Conservation (phyloP, 2,113 vertebrate genomes). For the Ciconia stormi region DNA sequence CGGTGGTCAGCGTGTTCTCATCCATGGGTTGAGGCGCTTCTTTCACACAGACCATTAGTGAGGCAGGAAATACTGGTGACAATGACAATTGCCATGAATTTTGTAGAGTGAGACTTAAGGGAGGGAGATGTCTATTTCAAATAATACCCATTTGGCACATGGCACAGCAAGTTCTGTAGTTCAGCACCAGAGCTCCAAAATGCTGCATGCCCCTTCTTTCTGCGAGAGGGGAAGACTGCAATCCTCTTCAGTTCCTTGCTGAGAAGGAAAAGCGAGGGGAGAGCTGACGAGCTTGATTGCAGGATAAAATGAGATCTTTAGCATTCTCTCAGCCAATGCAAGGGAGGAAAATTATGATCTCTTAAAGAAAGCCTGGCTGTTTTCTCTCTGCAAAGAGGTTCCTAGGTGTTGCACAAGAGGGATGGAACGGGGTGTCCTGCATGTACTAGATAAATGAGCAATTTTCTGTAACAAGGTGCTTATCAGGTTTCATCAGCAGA, state of each 20-base stretch:
- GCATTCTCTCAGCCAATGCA: background rate
- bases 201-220: background rate
- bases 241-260: background rate
- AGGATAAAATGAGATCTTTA: background rate
- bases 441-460: background rate
- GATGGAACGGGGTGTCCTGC: background rate
- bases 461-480: constrained; percentile 3
- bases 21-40: background rate
- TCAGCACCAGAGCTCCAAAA: background rate
- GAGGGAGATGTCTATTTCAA: background rate
- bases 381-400: background rate
- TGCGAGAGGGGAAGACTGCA: background rate
- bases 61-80: background rate
- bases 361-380: background rate
- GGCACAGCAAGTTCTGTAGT: background rate
- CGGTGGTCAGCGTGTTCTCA: background rate
- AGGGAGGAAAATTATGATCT: background rate
- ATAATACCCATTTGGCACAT: background rate
- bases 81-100: background rate
- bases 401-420: background rate
- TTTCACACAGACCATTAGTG: background rate
- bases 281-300: background rate
- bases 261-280: background rate
- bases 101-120: background rate
- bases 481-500: background rate